Percentiles rank a stretch among this genome's conserved stretches.
phyloP scores from a whole-genome alignment of 2,888 invertebrate genomes.

The Cremastobaeus sp. region DNA sequence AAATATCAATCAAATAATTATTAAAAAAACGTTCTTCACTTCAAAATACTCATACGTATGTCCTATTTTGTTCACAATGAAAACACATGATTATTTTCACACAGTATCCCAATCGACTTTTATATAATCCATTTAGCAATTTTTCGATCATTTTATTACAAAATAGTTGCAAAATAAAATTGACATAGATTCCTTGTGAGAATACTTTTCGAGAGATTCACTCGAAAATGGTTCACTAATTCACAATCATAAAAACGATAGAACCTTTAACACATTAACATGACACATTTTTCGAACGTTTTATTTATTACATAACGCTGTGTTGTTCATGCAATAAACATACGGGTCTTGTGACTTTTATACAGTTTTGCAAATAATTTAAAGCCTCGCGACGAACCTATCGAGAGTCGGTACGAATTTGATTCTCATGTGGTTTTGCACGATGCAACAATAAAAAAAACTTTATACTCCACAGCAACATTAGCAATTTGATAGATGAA shows the following conservation, averaged over 20 bases:
- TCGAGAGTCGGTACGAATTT: neutral
- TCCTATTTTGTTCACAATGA: too few relatives aligned
- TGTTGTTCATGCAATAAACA: conserved; percentile 35
- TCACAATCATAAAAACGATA: neutral
- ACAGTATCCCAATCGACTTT: too few relatives aligned
- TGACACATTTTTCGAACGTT: conserved; percentile 24
- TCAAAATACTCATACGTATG: too few relatives aligned
- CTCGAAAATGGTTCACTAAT: conserved; percentile 47
- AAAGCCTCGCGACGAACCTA: neutral
- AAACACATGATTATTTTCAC: too few relatives aligned
- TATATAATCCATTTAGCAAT: neutral
- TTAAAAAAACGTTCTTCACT: too few relatives aligned
- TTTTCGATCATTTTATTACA: too few relatives aligned
- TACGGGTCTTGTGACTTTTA: conserved; percentile 41
- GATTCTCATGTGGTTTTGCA: neutral
- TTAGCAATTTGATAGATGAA: conserved; percentile 44
- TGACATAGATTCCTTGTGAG: conserved; percentile 47
- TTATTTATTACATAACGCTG: conserved; percentile 34
- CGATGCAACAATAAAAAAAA: conserved; percentile 15
- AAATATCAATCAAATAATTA: too few relatives aligned
- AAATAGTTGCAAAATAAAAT: neutral
- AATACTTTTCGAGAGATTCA: conserved; percentile 46
- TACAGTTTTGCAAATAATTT: conserved; percentile 55
- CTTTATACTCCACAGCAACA: conserved; percentile 42
- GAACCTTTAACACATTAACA: conserved; percentile 3